Conservation (phyloP, 2,797 vertebrate genomes). For the Chlorospingus flavigularis region DNA sequence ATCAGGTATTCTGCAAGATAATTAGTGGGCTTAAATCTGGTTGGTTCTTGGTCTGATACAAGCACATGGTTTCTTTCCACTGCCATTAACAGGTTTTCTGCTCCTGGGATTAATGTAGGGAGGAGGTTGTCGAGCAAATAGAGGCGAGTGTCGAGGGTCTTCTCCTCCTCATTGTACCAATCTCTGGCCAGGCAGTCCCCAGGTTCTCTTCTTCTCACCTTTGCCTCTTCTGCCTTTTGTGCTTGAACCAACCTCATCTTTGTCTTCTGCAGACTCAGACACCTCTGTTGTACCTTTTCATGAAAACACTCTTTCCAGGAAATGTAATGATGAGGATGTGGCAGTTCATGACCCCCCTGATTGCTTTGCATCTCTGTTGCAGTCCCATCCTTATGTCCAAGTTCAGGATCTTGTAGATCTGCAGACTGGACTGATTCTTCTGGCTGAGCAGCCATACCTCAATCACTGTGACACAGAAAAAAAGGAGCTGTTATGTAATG, state of each 20-base stretch:
- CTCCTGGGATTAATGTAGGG: constrained; percentile 73
- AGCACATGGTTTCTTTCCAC: constrained; percentile 70
- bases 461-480: not conserved
- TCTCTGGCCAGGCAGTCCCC: constrained; percentile 67
- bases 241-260: constrained; percentile 25
- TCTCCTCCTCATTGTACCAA: constrained; percentile 69
- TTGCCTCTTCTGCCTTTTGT: constrained; percentile 56
- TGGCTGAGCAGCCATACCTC: constrained; percentile 16
- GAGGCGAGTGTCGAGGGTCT: constrained; percentile 53
- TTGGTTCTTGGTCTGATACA: constrained; percentile 40
- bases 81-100: constrained; percentile 69
- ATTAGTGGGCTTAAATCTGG: constrained; percentile 75
- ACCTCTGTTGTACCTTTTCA: constrained; percentile 68
- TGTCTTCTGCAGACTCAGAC: constrained; percentile 66
- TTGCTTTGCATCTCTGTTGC: not conserved
- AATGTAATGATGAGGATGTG: not conserved
- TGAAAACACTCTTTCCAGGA: constrained; percentile 66
- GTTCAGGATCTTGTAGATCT: not conserved
- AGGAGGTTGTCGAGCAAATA: constrained; percentile 78
- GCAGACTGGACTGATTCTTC: not conserved
- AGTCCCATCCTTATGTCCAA: not conserved
- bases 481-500: not conserved
- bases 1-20: constrained; percentile 84
- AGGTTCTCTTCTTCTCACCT: constrained; percentile 26
- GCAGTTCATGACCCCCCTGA: not conserved